Conservation (phyloP, 2,888 invertebrate species). For the Pantelozetes paolii region DNA sequence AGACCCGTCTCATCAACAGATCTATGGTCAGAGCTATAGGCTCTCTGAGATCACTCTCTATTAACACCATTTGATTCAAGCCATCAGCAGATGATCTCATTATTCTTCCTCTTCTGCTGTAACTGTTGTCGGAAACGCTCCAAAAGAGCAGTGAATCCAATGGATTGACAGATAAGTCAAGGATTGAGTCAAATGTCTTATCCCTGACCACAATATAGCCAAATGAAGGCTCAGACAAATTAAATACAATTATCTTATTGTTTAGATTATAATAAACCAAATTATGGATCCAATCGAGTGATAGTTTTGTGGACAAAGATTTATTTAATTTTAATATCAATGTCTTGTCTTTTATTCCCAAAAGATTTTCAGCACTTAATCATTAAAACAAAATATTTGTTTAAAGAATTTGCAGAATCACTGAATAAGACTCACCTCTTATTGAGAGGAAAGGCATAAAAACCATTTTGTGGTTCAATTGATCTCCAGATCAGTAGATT, state of each 20-base stretch:
- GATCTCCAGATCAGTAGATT: slow-evolving; percentile 13
- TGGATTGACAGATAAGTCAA: not conserved
- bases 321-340: not conserved
- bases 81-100: not conserved
- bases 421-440: not conserved
- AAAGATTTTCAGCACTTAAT: not conserved
- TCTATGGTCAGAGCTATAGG: not conserved
- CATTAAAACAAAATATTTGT: not conserved
- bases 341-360: slow-evolving; percentile 11
- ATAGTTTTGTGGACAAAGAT: not conserved
- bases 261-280: slow-evolving; percentile 11
- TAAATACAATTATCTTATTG: not conserved
- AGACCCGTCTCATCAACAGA: not conserved
- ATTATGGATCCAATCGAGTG: slow-evolving; percentile 24
- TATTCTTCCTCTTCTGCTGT: not conserved
- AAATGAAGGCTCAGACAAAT: not conserved
- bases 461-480: not conserved
- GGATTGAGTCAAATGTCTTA: not conserved
- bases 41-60: not conserved
- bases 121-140: not conserved
- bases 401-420: not conserved
- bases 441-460: not conserved
- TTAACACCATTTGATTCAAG: not conserved
- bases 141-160: slow-evolving; percentile 5
- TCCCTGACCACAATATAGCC: not conserved